A percentile compares a stretch with the other conserved stretches of the same genome.
Conservation (phyloP, 2,888 invertebrate genomes). For the Cryptus viduatorius region DNA sequence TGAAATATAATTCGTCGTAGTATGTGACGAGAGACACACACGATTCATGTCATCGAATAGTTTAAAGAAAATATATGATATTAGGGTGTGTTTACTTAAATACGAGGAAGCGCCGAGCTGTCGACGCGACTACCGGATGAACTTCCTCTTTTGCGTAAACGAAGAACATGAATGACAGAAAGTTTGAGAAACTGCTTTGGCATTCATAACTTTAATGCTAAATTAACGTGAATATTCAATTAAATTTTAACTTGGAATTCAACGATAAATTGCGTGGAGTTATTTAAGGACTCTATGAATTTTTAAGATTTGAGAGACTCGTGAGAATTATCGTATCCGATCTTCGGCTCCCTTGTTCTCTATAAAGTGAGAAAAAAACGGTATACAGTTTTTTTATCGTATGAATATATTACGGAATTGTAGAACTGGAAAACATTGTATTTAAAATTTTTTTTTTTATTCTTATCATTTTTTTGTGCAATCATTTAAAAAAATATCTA, state of each 20-base stretch:
- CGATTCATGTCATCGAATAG: conserved; percentile 21
- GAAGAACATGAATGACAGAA: not conserved
- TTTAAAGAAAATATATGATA: conserved; percentile 43
- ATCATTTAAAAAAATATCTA: no score
- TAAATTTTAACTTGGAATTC: not conserved
- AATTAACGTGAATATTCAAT: not conserved
- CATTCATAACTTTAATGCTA: not conserved
- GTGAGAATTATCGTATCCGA: no score
- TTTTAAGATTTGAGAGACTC: no score
- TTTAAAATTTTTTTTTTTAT: no score
- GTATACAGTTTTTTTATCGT: no score
- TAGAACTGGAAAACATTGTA: no score
- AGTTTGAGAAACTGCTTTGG: not conserved
- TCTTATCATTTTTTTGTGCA: no score
- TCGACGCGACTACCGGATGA: conserved; percentile 49
- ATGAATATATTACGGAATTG: no score
- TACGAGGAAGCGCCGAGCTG: conserved; percentile 38
- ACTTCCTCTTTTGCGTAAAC: conserved; percentile 32
- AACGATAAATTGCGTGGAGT: not conserved
- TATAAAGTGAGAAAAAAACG: no score
- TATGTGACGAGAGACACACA: conserved; percentile 47
- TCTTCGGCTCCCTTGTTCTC: no score
- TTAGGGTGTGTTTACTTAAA: conserved; percentile 34
- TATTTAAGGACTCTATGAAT: no score
- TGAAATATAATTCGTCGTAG: conserved; percentile 43